phyloP scores from a whole-genome alignment of 2,113 vertebrate genomes.

The Cranoglanis bouderius region DNA sequence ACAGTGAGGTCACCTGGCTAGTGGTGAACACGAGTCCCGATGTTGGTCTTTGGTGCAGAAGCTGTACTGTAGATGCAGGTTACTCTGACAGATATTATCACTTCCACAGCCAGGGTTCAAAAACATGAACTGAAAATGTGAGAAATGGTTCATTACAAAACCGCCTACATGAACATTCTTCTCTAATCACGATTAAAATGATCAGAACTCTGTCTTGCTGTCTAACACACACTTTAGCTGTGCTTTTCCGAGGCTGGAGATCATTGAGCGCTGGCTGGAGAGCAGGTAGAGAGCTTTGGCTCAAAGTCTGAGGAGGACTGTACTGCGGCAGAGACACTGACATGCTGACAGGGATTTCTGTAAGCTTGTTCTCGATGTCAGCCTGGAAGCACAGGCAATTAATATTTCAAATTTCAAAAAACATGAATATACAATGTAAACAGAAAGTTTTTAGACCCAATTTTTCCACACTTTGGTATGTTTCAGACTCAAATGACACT shows the following conservation, averaged over 20 bases:
- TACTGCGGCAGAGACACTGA: conserved; percentile 71
- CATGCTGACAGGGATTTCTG: conserved; percentile 79
- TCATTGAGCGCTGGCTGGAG: conserved; percentile 80
- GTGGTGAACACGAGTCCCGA: conserved; percentile 27
- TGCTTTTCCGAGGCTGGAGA: conserved; percentile 65
- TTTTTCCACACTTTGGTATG: neutral
- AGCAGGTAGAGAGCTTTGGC: conserved; percentile 66
- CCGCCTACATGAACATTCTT: neutral
- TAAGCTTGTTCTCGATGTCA: conserved; percentile 82
- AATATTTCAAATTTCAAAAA: neutral
- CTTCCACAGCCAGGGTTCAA: conserved; percentile 82
- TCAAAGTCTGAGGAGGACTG: conserved; percentile 63
- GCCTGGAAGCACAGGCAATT: conserved; percentile 66
- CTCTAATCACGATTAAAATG: neutral
- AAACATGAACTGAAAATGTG: conserved; percentile 76
- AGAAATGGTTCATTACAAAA: conserved; percentile 26
- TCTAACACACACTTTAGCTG: conserved; percentile 31
- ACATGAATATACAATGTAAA: neutral
- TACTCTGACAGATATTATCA: conserved; percentile 82
- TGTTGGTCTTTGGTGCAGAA: conserved; percentile 63
- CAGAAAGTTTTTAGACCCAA: neutral
- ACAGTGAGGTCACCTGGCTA: conserved; percentile 34
- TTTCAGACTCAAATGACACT: too few relatives aligned
- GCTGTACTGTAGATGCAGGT: conserved; percentile 80
- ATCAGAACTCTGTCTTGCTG: neutral